Evolutionary conservation across 1,140 invertebrate species (phyloP), one percentile per base, ranked within the genome.

Genomic region (Eupristina koningsbergeri): DNA sequence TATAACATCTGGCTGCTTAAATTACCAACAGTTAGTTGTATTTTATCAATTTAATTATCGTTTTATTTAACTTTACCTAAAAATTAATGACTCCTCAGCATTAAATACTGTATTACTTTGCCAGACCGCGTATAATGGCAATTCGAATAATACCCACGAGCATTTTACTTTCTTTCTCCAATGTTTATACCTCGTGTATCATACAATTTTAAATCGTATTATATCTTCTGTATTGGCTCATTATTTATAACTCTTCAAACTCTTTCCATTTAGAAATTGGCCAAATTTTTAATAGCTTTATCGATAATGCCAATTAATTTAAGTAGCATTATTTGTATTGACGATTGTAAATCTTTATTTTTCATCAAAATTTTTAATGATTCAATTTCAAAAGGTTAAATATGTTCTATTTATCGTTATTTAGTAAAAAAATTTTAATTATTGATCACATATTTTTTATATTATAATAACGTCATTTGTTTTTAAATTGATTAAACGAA

Each of bases 31-130:
- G 63, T 64, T 34, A 15, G 45, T 53, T 71, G 19, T 80, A 80
- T 80, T 80, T 71, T 71, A 71, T 64, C 78, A 47, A 74, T 71
- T 81, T 81, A 74, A 81, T 74, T n/a, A 69, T 81, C 36, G 50
- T 61, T 74, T 58, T 75, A 31, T 26, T 36, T 47, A 47, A 6
- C 39, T 63, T 80, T 50, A 22, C 29, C n/a, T 63, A 61, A 53
- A 81, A 80, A 81, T 81, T 74, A 41, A 81, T 26, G 47, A 41
- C 34, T 45, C 2, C 34, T 45, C 2, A 47, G n/a, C 29, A 29
- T 45, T 71, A 26, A 31, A n/a, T 71, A 22, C 22, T 39, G 53
- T 80, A 67, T n/a, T n/a, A 29, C 29, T 50, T 53, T 50, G 11
- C n/a, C 26, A 11, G 26, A 41, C 61, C 58, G 47, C 39, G 69